A percentile compares a stretch with the other conserved stretches of the same genome.
phyloP scores from a whole-genome alignment of 2,113 vertebrate species.

The Melanostigma gelatinosum region DNA sequence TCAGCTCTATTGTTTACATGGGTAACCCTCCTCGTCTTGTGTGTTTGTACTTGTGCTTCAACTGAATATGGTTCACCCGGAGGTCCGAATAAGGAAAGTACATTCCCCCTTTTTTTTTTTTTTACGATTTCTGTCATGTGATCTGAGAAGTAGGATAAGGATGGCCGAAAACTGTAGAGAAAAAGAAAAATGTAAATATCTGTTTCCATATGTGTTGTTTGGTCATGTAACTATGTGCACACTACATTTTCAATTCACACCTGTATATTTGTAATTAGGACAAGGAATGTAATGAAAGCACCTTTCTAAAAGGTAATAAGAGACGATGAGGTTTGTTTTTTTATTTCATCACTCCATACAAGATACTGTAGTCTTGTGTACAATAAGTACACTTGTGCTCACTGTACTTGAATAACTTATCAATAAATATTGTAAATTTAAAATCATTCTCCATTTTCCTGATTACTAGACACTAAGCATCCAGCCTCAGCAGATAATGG shows the following conservation, averaged over 20 bases:
- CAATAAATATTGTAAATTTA: conserved; percentile 64
- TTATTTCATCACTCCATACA: conserved; percentile 49
- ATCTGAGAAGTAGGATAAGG: conserved; percentile 8
- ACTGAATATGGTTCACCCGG: conserved; percentile 31
- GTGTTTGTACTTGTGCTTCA: conserved; percentile 55
- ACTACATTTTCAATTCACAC: conserved; percentile 44
- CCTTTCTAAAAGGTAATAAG: conserved; percentile 36
- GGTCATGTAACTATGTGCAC: conserved; percentile 49
- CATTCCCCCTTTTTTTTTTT: background rate
- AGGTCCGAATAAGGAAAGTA: conserved; percentile 31
- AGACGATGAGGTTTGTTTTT: conserved; percentile 23
- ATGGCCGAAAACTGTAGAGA: background rate
- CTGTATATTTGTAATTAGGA: conserved; percentile 40
- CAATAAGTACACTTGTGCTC: conserved; percentile 37
- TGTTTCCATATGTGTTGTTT: conserved; percentile 51
- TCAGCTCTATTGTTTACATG: conserved; percentile 64
- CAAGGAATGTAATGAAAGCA: conserved; percentile 36
- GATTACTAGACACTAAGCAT: background rate
- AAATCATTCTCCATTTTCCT: background rate
- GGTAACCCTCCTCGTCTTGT: conserved; percentile 36
- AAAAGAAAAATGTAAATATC: conserved; percentile 55
- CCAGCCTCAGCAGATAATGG: background rate
- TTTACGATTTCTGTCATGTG: conserved; percentile 14
- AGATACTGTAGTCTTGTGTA: conserved; percentile 46
- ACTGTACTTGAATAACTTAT: conserved; percentile 61